A percentile compares a stretch with the other conserved stretches of the same genome.
Evolutionary conservation across 2,888 invertebrate genomes (phyloP).

Genomic region (Plagodis dolabraria): DNA sequence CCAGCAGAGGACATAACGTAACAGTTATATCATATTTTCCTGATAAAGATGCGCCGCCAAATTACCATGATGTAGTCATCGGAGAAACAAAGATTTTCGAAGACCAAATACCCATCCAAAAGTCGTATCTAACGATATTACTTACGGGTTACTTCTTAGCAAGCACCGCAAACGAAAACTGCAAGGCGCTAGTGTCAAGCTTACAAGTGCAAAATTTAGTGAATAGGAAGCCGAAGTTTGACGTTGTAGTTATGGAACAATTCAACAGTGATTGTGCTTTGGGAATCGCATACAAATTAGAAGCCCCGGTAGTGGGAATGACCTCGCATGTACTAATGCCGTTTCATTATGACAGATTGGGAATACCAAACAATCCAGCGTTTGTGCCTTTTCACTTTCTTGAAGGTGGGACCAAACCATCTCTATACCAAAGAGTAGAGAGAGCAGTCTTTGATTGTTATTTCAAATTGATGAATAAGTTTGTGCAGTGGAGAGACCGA

Average conservation of each 20-base stretch:
- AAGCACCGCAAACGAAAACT: constrained; percentile 56
- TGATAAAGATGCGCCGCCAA: constrained; percentile 68
- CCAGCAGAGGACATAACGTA: constrained; percentile 86
- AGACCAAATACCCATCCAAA: constrained; percentile 50
- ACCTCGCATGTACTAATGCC: constrained; percentile 86
- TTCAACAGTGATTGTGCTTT: constrained; percentile 90
- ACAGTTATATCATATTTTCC: constrained; percentile 88
- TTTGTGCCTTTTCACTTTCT: constrained; percentile 82
- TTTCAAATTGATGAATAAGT: constrained; percentile 55
- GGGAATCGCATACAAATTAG: constrained; percentile 86
- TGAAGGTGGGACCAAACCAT: constrained; percentile 72
- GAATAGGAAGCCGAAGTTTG: constrained; percentile 82
- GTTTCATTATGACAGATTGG: constrained; percentile 85
- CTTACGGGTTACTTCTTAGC: constrained; percentile 46
- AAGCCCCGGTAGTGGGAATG: constrained; percentile 85
- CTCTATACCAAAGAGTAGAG: constrained; percentile 66
- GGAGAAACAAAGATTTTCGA: constrained; percentile 37
- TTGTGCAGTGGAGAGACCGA: constrained; percentile 61
- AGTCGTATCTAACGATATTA: constrained; percentile 52
- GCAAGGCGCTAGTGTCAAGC: constrained; percentile 64
- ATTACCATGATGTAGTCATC: constrained; percentile 85
- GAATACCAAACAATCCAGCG: constrained; percentile 84
- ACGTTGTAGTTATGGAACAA: constrained; percentile 88
- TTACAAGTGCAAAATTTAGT: constrained; percentile 65
- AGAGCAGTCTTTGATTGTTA: constrained; percentile 61